Percentiles rank a stretch among this genome's conserved stretches.
Evolutionary conservation across 1,140 invertebrate species (phyloP).

Genomic region (Drepana arcuata): DNA sequence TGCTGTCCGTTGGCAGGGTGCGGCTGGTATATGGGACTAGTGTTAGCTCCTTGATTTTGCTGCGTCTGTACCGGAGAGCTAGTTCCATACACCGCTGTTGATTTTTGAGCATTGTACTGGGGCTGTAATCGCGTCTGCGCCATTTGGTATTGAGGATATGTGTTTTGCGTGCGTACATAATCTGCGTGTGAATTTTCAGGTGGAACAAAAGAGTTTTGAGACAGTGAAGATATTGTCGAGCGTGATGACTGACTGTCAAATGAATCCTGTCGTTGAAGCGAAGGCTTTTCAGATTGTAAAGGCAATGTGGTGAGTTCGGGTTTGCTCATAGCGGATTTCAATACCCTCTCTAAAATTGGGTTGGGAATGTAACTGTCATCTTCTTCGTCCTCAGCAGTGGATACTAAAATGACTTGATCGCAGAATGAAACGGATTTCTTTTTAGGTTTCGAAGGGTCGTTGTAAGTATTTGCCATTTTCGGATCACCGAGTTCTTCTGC

Average conservation of each 20-base stretch:
- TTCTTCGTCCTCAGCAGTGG: constrained; percentile 92
- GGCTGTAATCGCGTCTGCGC: constrained; percentile 44
- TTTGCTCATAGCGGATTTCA: constrained; percentile 85
- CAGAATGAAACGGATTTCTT: constrained; percentile 96
- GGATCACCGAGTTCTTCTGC: constrained; percentile 57
- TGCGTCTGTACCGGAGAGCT: constrained; percentile 29
- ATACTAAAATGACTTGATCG: constrained; percentile 92
- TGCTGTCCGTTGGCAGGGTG: constrained; percentile 34
- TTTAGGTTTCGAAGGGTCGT: constrained; percentile 75
- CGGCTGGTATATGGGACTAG: constrained; percentile 52
- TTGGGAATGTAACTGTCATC: constrained; percentile 92
- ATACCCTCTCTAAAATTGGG: constrained; percentile 88
- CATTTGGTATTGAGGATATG: constrained; percentile 52
- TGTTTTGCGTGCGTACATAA: constrained; percentile 69
- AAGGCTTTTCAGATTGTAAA: constrained; percentile 54
- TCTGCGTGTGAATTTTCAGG: constrained; percentile 60
- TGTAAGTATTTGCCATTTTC: constrained; percentile 26
- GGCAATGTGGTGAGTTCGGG: constrained; percentile 74
- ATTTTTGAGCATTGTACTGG: constrained; percentile 48
- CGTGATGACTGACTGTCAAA: constrained; percentile 71
- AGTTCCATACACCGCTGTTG: constrained; percentile 30
- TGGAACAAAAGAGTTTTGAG: constrained; percentile 44
- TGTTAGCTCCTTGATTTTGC: constrained; percentile 25
- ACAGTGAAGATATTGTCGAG: constrained; percentile 62
- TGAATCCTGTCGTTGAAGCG: constrained; percentile 63